phyloP scores from a whole-genome alignment of 2,888 invertebrate genomes.

The Shargacucullia verbasci region DNA sequence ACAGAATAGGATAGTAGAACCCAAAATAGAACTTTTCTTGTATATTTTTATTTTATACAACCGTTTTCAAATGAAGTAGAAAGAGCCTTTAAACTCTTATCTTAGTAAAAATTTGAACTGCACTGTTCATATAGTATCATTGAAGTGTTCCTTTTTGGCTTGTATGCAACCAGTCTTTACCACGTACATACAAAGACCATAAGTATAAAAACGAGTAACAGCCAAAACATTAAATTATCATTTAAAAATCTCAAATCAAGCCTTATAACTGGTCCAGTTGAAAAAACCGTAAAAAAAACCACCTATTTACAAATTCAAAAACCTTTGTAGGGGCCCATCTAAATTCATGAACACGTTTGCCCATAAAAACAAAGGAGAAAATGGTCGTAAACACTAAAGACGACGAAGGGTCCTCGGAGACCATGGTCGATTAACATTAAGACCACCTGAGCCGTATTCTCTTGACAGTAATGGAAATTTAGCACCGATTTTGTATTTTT shows the following conservation, averaged over 20 bases:
- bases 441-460: slow-evolving; percentile 33
- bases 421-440: slow-evolving; percentile 31
- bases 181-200: too few species aligned
- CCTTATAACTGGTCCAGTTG: background rate
- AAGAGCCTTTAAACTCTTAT: too few species aligned
- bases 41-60: too few species aligned
- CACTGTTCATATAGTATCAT: too few species aligned
- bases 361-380: slow-evolving; percentile 41
- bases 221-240: background rate
- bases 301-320: slow-evolving; percentile 44
- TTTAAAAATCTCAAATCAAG: background rate
- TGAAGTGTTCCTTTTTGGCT: too few species aligned
- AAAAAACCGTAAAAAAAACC: slow-evolving; percentile 6
- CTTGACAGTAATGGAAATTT: slow-evolving; percentile 18
- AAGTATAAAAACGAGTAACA: background rate
- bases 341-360: slow-evolving; percentile 56
- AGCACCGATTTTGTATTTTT: slow-evolving; percentile 21
- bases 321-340: slow-evolving; percentile 20
- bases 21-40: too few species aligned
- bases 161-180: too few species aligned
- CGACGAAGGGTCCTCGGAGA: slow-evolving; percentile 9
- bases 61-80: too few species aligned
- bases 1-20: too few species aligned
- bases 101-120: too few species aligned
- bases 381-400: slow-evolving; percentile 30